Conservation (phyloP, 2,888 invertebrate genomes). For the Amorpha juglandis region DNA sequence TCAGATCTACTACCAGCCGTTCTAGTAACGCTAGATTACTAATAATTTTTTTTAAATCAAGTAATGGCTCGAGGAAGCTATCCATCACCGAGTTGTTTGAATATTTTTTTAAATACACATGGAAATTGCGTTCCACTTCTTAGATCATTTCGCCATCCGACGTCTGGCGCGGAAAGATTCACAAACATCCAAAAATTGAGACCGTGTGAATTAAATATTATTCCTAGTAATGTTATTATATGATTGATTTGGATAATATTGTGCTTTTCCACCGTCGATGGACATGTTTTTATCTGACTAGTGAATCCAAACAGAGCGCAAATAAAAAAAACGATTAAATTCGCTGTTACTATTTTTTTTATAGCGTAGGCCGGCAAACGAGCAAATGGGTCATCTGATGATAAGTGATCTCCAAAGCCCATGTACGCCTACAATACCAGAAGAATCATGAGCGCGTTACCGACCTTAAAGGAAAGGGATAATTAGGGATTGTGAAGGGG, state of each 20-base stretch:
- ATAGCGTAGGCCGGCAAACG: too few species aligned
- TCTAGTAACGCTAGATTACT: slow-evolving; percentile 5
- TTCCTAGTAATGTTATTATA: neutral
- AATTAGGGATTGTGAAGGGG: too few species aligned
- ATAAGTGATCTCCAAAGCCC: too few species aligned
- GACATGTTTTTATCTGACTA: too few species aligned
- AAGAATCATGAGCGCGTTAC: too few species aligned
- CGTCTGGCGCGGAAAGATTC: slow-evolving; percentile 3
- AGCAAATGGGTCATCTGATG: too few species aligned
- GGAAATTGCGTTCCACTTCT: slow-evolving; percentile 23
- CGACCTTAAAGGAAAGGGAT: too few species aligned
- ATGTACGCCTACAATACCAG: too few species aligned
- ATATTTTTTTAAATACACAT: slow-evolving; percentile 22
- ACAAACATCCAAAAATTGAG: neutral
- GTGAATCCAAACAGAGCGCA: too few species aligned
- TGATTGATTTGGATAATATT: neutral
- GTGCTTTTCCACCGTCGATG: neutral
- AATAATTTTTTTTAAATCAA: slow-evolving; percentile 20
- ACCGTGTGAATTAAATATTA: neutral
- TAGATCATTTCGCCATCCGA: slow-evolving; percentile 14
- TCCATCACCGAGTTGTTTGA: slow-evolving; percentile 19
- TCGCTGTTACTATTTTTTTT: too few species aligned
- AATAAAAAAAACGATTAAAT: too few species aligned
- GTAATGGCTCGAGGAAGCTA: slow-evolving; percentile 12
- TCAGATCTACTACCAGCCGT: neutral